A percentile compares a stretch with the other conserved stretches of the same genome.
Conservation (phyloP, 2,797 vertebrate genomes). For the Falco novaeseelandiae region DNA sequence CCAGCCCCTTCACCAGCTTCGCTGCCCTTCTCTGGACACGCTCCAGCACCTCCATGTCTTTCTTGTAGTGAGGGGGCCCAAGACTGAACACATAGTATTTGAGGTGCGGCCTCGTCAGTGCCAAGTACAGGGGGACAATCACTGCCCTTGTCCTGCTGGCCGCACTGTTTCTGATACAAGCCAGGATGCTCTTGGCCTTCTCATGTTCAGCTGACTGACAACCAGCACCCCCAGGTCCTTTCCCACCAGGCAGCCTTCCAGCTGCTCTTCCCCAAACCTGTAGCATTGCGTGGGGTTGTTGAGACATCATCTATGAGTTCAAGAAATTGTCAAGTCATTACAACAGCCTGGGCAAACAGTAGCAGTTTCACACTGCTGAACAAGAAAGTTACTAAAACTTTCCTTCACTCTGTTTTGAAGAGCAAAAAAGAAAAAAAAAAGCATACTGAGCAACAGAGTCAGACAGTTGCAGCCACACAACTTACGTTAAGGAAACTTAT, state of each 20-base stretch:
- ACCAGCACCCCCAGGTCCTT: not conserved
- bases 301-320: not conserved
- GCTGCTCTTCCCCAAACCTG: not conserved
- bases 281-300: not conserved
- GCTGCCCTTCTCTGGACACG: too few relatives aligned
- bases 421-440: not conserved
- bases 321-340: not conserved
- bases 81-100: not conserved
- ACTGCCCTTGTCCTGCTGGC: not conserved
- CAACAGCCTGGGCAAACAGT: not conserved
- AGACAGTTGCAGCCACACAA: not conserved
- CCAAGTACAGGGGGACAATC: accelerated
- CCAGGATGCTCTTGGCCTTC: not conserved
- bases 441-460: not conserved
- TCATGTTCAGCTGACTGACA: accelerated
- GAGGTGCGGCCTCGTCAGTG: not conserved
- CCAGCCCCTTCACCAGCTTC: too few relatives aligned
- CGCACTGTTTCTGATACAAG: not conserved
- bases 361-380: not conserved
- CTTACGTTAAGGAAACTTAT: not conserved
- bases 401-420: not conserved
- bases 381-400: not conserved
- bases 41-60: too few relatives aligned
- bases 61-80: not conserved
- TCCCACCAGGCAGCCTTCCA: not conserved